Base-by-base conservation (phyloP, 1,140 invertebrate genomes). In the Drosophila sp. region DNA sequence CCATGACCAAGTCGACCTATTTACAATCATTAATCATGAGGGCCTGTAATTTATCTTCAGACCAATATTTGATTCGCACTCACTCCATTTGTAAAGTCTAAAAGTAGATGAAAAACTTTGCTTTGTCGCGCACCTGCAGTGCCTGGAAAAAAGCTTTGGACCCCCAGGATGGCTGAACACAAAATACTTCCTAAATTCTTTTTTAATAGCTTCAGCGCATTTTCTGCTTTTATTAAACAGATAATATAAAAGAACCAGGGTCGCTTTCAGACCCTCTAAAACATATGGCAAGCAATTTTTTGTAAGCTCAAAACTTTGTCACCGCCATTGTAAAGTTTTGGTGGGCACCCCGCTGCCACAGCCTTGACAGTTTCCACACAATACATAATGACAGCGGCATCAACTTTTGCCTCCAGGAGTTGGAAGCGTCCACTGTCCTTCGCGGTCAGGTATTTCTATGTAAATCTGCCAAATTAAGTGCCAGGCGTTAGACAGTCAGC, bases 201-300 rank as follows among this genome's bases (percentile, higher is more conserved):
- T 87, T 89, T 83, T 89, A 89, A 89, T 89, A 89, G 83, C 83
- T 89, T 89, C 79, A 89, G 83, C 79, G 79, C 83, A 83, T 89
- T 89, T 83, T 66, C 76, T 77, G 83, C 80, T 87, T 87, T 87
- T 82, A 87, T 79, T 87, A 82, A 79, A 74, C 72, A 78, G 21
- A 1, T 2, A 21, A 21, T 21, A 21, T 18, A 83, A 36, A 41
- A 58, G 8, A 11, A 29, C 41, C 8, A 40, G 45, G 14, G 14
- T 7, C 7, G 2, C 13, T 41, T 7, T 13, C 14, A 41, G 14
- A 46, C 16, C 41, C 41, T 40, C 38, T 65, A 78, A 80, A 84
- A 64, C 78, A 78, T 86, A 84, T 86, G 81, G 64, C 70, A 34
- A 69, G 69, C 62, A 67, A 65, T 75, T 82, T 81, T 63, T 84